phyloP scores from a whole-genome alignment of 1,140 invertebrate genomes.

The Conus ventricosus region DNA sequence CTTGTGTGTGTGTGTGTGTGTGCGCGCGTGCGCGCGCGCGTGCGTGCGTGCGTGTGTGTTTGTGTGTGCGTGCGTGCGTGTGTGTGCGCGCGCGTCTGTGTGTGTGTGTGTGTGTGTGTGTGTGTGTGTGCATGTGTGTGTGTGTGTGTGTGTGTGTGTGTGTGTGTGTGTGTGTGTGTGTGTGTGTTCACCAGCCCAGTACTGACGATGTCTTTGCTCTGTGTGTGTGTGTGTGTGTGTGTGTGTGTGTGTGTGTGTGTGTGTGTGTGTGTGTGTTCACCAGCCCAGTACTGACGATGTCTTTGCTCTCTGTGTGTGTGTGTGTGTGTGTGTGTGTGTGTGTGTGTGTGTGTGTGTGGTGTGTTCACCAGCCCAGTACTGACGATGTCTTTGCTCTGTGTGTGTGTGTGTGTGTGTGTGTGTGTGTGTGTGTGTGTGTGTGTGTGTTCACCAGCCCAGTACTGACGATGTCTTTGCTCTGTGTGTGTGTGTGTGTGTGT shows the following conservation, averaged over 20 bases:
- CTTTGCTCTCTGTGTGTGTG: neutral
- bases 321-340: neutral
- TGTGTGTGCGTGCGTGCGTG: neutral
- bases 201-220: neutral
- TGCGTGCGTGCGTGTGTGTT: neutral
- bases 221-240: slow-evolving; percentile 1
- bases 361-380: neutral
- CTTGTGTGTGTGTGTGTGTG: neutral
- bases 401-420: slow-evolving; percentile 4
- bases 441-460: no score
- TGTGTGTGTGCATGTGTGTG: no score
- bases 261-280: no score
- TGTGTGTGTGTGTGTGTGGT: slow-evolving; percentile 18
- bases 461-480: no score
- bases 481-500: no score
- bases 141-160: no score
- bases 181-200: neutral
- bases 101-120: neutral
- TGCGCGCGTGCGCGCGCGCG: neutral
- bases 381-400: neutral
- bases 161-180: slow-evolving; percentile 17
- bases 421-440: neutral
- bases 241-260: neutral
- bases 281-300: no score
- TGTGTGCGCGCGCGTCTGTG: neutral